phyloP scores from a whole-genome alignment of 1,140 invertebrate genomes.

The Leptinotarsa texana region DNA sequence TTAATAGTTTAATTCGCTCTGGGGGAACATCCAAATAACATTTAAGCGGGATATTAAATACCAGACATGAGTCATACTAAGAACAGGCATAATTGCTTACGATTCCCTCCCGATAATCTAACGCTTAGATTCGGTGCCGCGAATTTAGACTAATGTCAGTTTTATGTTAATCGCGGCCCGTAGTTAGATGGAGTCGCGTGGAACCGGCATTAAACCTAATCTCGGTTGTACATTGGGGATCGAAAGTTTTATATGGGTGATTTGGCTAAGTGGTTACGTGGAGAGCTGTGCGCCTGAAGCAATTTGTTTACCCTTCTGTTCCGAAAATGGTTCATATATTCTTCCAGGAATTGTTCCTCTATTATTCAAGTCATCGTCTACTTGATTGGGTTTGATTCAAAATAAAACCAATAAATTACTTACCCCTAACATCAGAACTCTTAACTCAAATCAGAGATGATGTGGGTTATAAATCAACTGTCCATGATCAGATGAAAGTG shows the following conservation, averaged over 20 bases:
- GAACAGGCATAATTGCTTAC: constrained; percentile 1
- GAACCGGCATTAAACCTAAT: constrained; percentile 18
- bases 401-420: too few relatives aligned
- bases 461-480: too few relatives aligned
- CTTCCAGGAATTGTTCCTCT: too few relatives aligned
- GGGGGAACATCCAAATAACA: neutral
- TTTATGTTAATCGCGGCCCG: constrained; percentile 40
- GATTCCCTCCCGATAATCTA: constrained; percentile 1
- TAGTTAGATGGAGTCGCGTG: constrained; percentile 20
- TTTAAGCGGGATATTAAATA: neutral
- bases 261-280: constrained; percentile 10
- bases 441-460: too few relatives aligned
- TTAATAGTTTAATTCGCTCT: neutral
- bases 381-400: too few relatives aligned
- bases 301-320: constrained; percentile 13
- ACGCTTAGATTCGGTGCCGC: constrained; percentile 9
- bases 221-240: constrained; percentile 13
- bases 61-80: constrained; percentile 5
- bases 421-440: too few relatives aligned
- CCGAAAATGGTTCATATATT: neutral
- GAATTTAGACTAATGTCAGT: constrained; percentile 42
- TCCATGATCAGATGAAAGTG: too few relatives aligned
- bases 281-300: neutral
- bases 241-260: constrained; percentile 14
- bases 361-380: too few relatives aligned